Evolutionary conservation across 2,113 vertebrate genomes (phyloP).

Genomic region (Nansenia antarctica): DNA sequence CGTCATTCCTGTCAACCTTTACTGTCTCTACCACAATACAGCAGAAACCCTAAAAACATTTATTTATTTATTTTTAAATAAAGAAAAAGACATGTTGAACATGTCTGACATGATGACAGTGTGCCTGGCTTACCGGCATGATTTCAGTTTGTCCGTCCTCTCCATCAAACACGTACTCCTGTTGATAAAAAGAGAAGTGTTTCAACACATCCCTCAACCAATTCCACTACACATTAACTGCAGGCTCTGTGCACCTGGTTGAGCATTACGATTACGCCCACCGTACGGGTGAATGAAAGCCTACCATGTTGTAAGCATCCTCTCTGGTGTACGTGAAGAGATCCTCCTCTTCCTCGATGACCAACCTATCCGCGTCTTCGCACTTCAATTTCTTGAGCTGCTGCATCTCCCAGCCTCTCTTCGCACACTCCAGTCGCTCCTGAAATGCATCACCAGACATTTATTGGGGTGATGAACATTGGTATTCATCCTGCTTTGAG

Average conservation of each 20-base stretch:
- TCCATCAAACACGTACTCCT: constrained; percentile 90
- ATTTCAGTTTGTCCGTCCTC: constrained; percentile 88
- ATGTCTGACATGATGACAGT: not conserved
- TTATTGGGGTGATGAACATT: not conserved
- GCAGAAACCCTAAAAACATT: not conserved
- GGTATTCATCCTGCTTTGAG: not conserved
- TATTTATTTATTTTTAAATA: no score
- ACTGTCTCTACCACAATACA: not conserved
- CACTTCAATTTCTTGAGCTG: constrained; percentile 81
- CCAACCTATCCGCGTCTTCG: constrained; percentile 76
- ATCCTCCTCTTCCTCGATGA: constrained; percentile 84
- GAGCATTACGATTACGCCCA: not conserved
- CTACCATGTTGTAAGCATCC: constrained; percentile 92
- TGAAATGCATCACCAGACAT: constrained; percentile 26
- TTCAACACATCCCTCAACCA: not conserved
- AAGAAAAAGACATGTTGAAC: no score
- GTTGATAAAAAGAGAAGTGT: constrained; percentile 21
- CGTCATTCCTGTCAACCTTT: no score
- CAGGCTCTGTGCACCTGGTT: not conserved
- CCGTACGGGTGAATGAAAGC: constrained; percentile 13
- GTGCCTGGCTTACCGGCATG: constrained; percentile 82
- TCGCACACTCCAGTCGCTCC: constrained; percentile 78
- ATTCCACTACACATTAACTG: not conserved
- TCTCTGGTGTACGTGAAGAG: constrained; percentile 91
- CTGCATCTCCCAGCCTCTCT: constrained; percentile 84